These are phyloP conservation scores for Axea sp. DNA, from an alignment of 2,888 invertebrate species.

Conservation along the genomic window DNA sequence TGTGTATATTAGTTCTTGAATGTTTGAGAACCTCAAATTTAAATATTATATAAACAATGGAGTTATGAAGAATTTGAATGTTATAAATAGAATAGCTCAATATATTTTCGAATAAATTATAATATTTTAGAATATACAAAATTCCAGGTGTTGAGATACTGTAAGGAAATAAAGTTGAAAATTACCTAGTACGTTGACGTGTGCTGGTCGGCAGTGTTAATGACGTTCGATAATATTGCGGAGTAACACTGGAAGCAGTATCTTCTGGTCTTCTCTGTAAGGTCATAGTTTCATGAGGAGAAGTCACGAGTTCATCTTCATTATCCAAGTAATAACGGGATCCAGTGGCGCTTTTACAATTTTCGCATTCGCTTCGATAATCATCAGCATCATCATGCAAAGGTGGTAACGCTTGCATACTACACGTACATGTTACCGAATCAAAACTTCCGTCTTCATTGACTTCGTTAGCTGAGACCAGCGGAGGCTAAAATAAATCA, in stretches of 20 bases:
- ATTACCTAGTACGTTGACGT: conserved; percentile 80
- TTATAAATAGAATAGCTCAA: conserved; percentile 10
- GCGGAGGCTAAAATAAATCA: conserved; percentile 72
- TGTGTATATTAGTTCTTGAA: conserved; percentile 17
- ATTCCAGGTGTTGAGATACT: too few relatives aligned
- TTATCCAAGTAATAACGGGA: conserved; percentile 84
- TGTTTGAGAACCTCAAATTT: conserved; percentile 24
- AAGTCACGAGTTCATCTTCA: conserved; percentile 81
- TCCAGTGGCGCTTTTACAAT: conserved; percentile 89
- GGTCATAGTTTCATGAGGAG: conserved; percentile 85
- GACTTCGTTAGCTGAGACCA: conserved; percentile 73
- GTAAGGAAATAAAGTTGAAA: neutral
- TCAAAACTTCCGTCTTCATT: conserved; percentile 78
- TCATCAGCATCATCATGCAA: conserved; percentile 83
- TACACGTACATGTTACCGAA: conserved; percentile 77
- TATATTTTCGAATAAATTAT: too few relatives aligned
- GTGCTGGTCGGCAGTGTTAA: conserved; percentile 84
- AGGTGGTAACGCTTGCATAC: conserved; percentile 77
- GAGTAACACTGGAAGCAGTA: conserved; percentile 77
- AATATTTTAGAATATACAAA: conserved; percentile 2
- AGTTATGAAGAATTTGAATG: conserved; percentile 29
- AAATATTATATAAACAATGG: conserved; percentile 45
- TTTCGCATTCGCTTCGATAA: conserved; percentile 91
- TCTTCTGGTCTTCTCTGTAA: conserved; percentile 83
- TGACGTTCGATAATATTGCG: conserved; percentile 83